These are phyloP conservation scores for Proteles cristata DNA, from an alignment of 2,113 vertebrate species.

Conservation along the genomic window DNA sequence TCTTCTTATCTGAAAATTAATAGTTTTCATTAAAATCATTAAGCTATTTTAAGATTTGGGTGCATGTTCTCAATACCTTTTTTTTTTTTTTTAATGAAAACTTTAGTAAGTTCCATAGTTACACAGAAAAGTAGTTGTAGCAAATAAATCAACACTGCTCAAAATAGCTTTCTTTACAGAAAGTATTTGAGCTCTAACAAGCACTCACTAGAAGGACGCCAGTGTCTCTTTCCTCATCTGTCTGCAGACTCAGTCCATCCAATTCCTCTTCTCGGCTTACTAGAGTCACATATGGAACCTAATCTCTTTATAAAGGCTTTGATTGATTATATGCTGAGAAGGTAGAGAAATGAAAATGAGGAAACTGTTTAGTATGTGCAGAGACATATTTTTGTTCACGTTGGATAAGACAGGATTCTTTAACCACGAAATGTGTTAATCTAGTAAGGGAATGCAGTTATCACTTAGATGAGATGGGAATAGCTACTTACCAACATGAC, in stretches of 20 bases:
- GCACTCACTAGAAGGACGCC: not conserved
- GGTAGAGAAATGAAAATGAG: not conserved
- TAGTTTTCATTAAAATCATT: not conserved
- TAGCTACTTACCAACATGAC: not conserved
- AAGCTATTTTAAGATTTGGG: not conserved
- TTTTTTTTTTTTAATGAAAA: not conserved
- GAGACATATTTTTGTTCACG: slow-evolving; percentile 28
- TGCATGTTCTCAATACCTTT: not conserved
- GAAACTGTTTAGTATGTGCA: not conserved
- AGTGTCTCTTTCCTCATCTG: not conserved
- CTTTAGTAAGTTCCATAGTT: not conserved
- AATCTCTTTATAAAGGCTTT: not conserved
- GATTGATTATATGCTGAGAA: not conserved
- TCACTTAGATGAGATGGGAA: not conserved
- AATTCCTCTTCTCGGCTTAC: not conserved
- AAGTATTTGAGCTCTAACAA: not conserved
- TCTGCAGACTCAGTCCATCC: not conserved
- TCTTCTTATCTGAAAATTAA: not conserved
- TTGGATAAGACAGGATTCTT: not conserved
- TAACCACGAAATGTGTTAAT: slow-evolving; percentile 31
- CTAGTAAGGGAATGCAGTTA: not conserved
- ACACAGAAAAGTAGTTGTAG: not conserved
- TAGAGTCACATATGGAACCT: not conserved
- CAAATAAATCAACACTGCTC: not conserved
- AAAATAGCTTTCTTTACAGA: slow-evolving; percentile 20